Conservation (phyloP, 2,888 invertebrate genomes). For the Pilophorus perplexus region DNA sequence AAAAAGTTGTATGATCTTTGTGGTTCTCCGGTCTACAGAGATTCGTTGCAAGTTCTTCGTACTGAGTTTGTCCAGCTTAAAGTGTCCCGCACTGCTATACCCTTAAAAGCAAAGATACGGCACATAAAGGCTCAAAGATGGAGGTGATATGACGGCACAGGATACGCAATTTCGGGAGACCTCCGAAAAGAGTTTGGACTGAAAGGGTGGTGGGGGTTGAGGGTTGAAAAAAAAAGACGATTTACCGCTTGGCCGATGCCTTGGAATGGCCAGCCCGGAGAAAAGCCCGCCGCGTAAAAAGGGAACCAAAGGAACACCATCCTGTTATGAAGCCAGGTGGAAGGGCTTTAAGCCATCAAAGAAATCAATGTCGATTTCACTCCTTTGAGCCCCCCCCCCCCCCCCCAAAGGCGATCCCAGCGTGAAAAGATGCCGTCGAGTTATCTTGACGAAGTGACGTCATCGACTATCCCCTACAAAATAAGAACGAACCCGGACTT, state of each 20-base stretch:
- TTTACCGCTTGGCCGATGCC: background rate
- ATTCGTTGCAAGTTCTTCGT: no score
- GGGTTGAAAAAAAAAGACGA: background rate
- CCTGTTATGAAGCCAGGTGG: background rate
- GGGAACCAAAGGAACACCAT: background rate
- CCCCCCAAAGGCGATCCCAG: no score
- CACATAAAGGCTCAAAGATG: no score
- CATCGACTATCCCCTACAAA: background rate
- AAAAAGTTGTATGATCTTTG: no score
- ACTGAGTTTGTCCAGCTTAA: no score
- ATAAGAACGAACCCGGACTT: no score
- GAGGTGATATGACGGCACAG: no score
- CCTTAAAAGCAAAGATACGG: no score
- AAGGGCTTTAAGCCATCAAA: conserved; percentile 4
- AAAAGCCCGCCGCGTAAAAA: background rate
- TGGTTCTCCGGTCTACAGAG: no score
- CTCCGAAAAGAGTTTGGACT: no score
- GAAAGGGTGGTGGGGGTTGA: background rate
- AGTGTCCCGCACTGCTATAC: no score
- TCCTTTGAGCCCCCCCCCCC: background rate
- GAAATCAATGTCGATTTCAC: conserved; percentile 17
- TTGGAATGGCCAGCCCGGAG: background rate
- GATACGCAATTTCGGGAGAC: no score
- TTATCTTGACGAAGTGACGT: conserved; percentile 18
- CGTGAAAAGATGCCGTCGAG: conserved; percentile 16